Evolutionary conservation across 2,113 vertebrate species (phyloP), one percentile per base, ranked within the genome.

Genomic region (Thunnus thynnus): DNA sequence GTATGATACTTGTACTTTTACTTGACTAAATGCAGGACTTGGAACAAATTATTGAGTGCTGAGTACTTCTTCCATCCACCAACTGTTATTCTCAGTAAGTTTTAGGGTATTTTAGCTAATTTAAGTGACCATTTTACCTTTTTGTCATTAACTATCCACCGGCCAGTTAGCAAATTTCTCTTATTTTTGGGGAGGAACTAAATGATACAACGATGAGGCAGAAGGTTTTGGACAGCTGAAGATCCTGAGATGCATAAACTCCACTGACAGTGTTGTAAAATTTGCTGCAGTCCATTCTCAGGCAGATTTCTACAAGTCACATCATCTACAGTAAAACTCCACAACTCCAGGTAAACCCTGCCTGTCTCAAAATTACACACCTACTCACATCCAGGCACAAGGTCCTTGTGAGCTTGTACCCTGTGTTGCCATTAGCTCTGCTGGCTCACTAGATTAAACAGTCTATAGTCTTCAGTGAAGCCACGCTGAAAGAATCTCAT

Each of bases 391-490:
- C 16, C 17, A 48, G 13, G 27, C 54, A n/a, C 54, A 18, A 3
- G 18, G 47, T 20, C 36, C 55, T 52, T 22, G 22, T 67, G 46
- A 70, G 32, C 3, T 10, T 7, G 58, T 54, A 48, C n/a, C 58
- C 47, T 74, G 78, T 22, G 68, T 13, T 71, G 25, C 61, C 30
- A 65, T 78, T 36, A 70, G 20, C 52, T 84, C 41, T n/a, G 61
- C 52, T 65, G 36, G 44, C 13, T 67, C 51, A 73, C 27, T 75
- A 64, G 54, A 86, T 89, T 70, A 80, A 82, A 61, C 1, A 51
- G 48, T 77, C 32, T 48, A 25, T 66, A 63, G 80, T 80, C 75
- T 83, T 79, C 27, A 67, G 63, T 83, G 25, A 71, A 67, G 58
- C 46, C 22, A 16, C 46, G 16, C 65, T 72, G 57, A 76, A 80